Evolutionary conservation across 1,140 invertebrate genomes (phyloP).

Genomic region (Bombus fervidus): DNA sequence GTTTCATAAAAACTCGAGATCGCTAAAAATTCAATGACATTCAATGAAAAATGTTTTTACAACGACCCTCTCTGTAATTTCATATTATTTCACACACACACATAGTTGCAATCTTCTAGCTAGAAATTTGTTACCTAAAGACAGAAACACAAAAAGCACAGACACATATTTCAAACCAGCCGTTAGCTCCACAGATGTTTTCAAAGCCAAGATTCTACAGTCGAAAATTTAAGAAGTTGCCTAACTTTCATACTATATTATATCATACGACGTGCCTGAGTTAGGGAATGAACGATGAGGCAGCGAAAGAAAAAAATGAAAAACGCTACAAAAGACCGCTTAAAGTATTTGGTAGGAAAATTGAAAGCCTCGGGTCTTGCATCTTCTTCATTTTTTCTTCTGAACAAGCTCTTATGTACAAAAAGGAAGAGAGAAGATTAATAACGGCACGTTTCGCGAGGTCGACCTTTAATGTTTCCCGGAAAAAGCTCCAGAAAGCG

Average conservation of each 20-base stretch:
- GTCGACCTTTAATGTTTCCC: conserved; percentile 11
- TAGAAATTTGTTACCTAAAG: too few species aligned
- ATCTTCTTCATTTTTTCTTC: neutral
- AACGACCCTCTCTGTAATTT: too few species aligned
- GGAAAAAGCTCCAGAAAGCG: neutral
- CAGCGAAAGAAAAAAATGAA: neutral
- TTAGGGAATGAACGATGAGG: neutral
- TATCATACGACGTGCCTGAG: neutral
- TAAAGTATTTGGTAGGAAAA: conserved; percentile 18
- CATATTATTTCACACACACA: too few species aligned
- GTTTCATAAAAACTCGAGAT: too few species aligned
- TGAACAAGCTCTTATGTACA: neutral
- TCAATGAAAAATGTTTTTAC: too few species aligned
- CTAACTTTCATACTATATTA: too few species aligned
- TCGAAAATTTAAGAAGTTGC: neutral
- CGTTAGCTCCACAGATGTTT: neutral
- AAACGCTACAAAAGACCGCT: neutral
- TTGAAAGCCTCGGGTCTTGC: neutral
- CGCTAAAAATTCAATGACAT: too few species aligned
- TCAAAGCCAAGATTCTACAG: neutral
- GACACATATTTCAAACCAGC: too few species aligned
- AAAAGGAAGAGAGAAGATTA: conserved; percentile 12
- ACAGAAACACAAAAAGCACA: too few species aligned
- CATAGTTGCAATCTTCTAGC: too few species aligned
- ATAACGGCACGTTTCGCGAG: conserved; percentile 7